Conservation (phyloP, 2,888 invertebrate genomes). For the Siphonodentalium dalli region DNA sequence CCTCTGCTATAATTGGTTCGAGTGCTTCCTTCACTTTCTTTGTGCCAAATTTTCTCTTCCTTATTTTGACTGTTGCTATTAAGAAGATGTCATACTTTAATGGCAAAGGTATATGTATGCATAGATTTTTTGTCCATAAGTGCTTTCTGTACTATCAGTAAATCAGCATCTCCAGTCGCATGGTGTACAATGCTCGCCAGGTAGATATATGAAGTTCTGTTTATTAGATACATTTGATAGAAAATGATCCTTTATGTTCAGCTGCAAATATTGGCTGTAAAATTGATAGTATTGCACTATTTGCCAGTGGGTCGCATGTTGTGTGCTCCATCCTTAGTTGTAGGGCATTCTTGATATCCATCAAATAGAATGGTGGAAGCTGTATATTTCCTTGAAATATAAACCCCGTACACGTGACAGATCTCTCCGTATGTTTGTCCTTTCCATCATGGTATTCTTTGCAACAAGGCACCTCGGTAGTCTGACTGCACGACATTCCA, state of each 20-base stretch:
- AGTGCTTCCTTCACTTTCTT: slow-evolving; percentile 14
- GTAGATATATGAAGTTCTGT: slow-evolving; percentile 31
- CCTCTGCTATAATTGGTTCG: slow-evolving; percentile 15
- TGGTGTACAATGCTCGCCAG: slow-evolving; percentile 22
- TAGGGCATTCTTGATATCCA: slow-evolving; percentile 18
- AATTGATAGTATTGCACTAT: neutral
- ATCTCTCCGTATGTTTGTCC: slow-evolving; percentile 17
- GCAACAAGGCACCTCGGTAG: slow-evolving; percentile 25
- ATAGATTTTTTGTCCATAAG: slow-evolving; percentile 12
- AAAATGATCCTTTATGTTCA: slow-evolving; percentile 26
- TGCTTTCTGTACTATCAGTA: slow-evolving; percentile 34
- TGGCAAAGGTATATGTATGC: slow-evolving; percentile 28
- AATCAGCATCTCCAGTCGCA: slow-evolving; percentile 37
- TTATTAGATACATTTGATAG: slow-evolving; percentile 32
- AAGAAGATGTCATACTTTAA: slow-evolving; percentile 21
- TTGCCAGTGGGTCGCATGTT: neutral
- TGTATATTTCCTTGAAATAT: neutral
- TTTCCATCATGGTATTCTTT: slow-evolving; percentile 22
- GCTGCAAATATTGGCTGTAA: slow-evolving; percentile 11
- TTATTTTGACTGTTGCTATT: slow-evolving; percentile 1
- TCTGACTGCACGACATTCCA: slow-evolving; percentile 14
- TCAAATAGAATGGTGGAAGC: slow-evolving; percentile 19
- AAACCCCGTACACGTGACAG: slow-evolving; percentile 4
- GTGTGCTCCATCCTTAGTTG: slow-evolving; percentile 20
- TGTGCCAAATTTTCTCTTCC: slow-evolving; percentile 24